Evolutionary conservation across 2,113 vertebrate species (phyloP), one percentile per base, ranked within the genome.

Genomic region (Barbus barbus): DNA sequence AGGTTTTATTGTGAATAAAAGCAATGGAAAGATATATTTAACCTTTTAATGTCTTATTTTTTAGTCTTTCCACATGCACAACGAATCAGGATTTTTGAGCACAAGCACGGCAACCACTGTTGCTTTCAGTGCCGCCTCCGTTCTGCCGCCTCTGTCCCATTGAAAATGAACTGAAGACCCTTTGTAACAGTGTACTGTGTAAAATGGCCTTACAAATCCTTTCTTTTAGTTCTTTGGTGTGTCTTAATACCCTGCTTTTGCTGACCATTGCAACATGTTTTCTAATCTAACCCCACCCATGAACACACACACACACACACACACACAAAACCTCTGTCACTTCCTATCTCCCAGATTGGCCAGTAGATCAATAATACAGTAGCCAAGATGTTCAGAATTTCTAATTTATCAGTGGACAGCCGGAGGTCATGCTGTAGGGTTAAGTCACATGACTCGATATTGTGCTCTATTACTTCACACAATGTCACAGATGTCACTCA

Each of bases 311-410:
- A 14, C 75, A 58, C 9, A 24, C 5, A 28, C 74, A 33, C 46
- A 20, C 26, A n/a, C 31, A 77, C 53, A 65, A 14, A 9, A 63
- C 38, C 8, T 80, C 78, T 80, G 60, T 80, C 38, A 48, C 60
- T 80, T 80, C 38, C 78, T 65, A 80, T 65, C 60, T 63, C 24
- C 78, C 16, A 44, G 60, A 80, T 63, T 44, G 78, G 41, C 60
- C 78, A 48, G 60, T 46, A 81, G 46, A 81, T 81, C 79, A 81
- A 81, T 69, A 81, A 81, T 81, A 81, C n/a, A 81, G 44, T 51
- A n/a, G 63, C 44, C 9, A 46, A 71, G 63, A 71, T 71, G 46
- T 71, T 63, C 58, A 65, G n/a, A 18, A 16, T 65, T 67, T 53
- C 2, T 28, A 81, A 53, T 71, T 69, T 81, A 81, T 53, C 78